Percentiles rank a stretch among this genome's conserved stretches.
Conservation (phyloP, 2,113 vertebrate genomes). For the Felis chaus region DNA sequence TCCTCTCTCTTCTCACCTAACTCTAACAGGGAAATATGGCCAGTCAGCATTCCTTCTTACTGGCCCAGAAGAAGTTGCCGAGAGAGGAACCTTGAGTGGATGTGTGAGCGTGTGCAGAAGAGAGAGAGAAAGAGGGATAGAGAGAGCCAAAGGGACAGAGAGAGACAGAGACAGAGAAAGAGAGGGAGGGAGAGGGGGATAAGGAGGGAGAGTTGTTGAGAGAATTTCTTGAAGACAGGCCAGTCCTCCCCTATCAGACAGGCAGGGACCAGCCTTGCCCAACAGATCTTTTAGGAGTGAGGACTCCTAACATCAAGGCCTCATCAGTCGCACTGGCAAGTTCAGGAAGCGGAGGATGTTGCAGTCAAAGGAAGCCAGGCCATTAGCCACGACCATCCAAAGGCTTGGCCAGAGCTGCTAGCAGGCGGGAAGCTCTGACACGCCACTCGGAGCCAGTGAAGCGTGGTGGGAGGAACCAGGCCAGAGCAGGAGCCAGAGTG, state of each 20-base stretch:
- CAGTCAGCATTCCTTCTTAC: constrained; percentile 37
- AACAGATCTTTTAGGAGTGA: not conserved
- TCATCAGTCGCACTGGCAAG: not conserved
- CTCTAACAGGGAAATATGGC: not conserved
- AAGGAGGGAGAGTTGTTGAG: not conserved
- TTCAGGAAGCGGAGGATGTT: not conserved
- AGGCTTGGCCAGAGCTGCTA: not conserved
- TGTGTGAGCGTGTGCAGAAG: not conserved
- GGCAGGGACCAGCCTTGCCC: not conserved
- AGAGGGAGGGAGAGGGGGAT: not conserved
- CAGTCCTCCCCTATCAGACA: not conserved
- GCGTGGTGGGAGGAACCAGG: not conserved
- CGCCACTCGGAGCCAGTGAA: not conserved
- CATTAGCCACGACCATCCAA: not conserved
- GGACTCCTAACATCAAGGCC: not conserved
- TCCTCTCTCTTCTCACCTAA: not conserved
- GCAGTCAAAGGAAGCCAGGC: constrained; percentile 3
- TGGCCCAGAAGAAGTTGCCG: not conserved
- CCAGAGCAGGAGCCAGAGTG: not conserved
- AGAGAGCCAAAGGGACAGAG: not conserved
- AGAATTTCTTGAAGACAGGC: not conserved
- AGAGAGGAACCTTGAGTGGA: not conserved
- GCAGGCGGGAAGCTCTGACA: not conserved
- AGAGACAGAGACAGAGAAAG: not conserved
- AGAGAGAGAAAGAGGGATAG: not conserved